These are phyloP conservation scores for Copsychus sechellarum DNA, from an alignment of 2,113 vertebrate species.

Conservation along the genomic window DNA sequence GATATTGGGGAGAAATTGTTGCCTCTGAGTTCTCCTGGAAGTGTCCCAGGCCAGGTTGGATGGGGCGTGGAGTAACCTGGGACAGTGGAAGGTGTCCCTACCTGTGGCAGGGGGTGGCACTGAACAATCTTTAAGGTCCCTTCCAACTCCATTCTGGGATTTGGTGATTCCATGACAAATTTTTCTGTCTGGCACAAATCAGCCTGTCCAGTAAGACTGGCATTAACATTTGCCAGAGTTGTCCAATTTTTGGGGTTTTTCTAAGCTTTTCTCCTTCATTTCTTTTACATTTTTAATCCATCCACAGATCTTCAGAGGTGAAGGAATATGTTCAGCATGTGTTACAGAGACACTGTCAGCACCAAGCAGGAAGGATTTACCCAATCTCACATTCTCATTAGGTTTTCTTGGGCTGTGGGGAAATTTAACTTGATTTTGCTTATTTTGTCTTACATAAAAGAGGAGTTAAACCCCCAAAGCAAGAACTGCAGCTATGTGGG, in stretches of 20 bases:
- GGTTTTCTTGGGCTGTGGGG: background rate
- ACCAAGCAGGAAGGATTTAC: background rate
- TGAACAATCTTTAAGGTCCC: fast-evolving
- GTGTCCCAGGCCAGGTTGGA: background rate
- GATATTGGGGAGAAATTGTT: fast-evolving
- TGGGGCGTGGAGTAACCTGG: fast-evolving
- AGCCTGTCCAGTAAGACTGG: background rate
- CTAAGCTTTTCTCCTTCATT: background rate
- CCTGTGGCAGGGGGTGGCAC: background rate
- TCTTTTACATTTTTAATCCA: background rate
- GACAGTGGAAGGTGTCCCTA: fast-evolving
- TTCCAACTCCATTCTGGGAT: background rate
- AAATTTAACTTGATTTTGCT: background rate
- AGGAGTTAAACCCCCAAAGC: background rate
- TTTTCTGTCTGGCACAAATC: background rate
- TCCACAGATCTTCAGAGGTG: background rate
- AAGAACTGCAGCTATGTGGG: background rate
- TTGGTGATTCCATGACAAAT: background rate
- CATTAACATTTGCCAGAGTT: background rate
- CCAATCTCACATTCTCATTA: background rate
- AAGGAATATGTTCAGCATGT: background rate
- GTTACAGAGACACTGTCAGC: background rate
- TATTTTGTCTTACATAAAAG: background rate
- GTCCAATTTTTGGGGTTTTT: background rate
- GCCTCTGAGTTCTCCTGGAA: fast-evolving